Percentiles rank a stretch among this genome's conserved stretches.
phyloP scores from a whole-genome alignment of 2,797 vertebrate genomes.

The Champsocephalus esox region DNA sequence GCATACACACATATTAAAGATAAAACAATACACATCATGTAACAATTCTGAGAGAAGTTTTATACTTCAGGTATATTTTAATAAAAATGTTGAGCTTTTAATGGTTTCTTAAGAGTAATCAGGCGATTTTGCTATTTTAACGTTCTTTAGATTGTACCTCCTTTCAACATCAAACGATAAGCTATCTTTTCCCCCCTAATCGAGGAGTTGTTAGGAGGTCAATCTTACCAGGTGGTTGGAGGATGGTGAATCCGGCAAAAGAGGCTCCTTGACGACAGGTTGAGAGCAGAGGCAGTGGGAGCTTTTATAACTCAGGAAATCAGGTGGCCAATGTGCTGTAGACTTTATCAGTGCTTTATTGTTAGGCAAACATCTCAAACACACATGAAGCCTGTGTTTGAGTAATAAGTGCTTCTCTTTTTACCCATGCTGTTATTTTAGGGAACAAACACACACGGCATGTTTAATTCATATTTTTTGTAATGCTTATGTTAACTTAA shows the following conservation, averaged over 20 bases:
- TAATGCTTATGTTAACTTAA: neutral
- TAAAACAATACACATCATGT: too few species aligned
- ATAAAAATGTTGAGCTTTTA: too few species aligned
- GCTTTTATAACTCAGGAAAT: conserved; percentile 12
- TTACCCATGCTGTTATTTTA: neutral
- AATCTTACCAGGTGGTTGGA: conserved; percentile 60
- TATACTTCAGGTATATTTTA: too few species aligned
- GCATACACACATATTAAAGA: too few species aligned
- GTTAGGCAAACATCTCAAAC: neutral
- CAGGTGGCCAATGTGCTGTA: neutral
- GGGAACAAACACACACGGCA: neutral
- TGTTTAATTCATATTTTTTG: neutral
- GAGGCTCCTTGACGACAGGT: conserved; percentile 1
- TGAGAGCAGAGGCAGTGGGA: neutral
- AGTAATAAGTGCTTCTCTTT: neutral
- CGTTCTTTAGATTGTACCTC: neutral
- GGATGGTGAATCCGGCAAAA: neutral
- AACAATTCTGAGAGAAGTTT: too few species aligned
- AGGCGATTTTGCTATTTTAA: too few species aligned
- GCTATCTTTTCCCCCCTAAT: neutral
- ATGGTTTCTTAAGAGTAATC: too few species aligned
- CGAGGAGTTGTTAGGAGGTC: neutral
- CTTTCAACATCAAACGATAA: conserved; percentile 17
- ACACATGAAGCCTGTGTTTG: neutral
- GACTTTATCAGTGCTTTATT: neutral